These are phyloP conservation scores for Cylloceria caligata DNA, from an alignment of 2,888 invertebrate genomes.

Conservation along the genomic window DNA sequence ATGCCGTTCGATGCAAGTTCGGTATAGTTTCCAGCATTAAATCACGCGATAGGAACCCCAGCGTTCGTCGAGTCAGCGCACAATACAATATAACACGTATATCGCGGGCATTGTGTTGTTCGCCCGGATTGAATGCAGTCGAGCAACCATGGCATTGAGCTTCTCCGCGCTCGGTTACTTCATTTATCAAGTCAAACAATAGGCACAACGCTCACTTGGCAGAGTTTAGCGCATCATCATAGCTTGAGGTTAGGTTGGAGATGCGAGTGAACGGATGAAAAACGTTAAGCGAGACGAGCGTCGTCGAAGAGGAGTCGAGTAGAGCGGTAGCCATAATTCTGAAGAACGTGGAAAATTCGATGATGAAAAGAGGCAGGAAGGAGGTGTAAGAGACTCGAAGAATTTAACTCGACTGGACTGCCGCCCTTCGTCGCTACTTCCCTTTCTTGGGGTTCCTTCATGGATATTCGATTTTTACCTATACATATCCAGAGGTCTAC, in stretches of 20 bases:
- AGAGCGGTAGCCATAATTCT: not conserved
- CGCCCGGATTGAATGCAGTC: constrained; percentile 21
- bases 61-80: constrained; percentile 7
- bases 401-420: not conserved
- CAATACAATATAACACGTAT: constrained; percentile 74
- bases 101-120: constrained; percentile 65
- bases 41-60: constrained; percentile 67
- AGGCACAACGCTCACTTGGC: constrained; percentile 57
- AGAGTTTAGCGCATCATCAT: constrained; percentile 65
- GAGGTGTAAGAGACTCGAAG: not conserved
- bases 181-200: constrained; percentile 82
- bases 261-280: constrained; percentile 22
- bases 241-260: constrained; percentile 61
- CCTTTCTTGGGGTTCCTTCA: not conserved
- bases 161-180: constrained; percentile 75
- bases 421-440: not conserved
- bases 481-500: not conserved
- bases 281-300: constrained; percentile 43
- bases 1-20: constrained; percentile 20
- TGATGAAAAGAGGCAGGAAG: not conserved
- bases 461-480: constrained; percentile 4
- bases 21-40: constrained; percentile 73
- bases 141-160: constrained; percentile 69
- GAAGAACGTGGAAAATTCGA: not conserved
- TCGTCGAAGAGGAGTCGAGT: constrained; percentile 33